phyloP scores from a whole-genome alignment of 2,888 invertebrate genomes.

The Rhimphoctona megacephalus region DNA sequence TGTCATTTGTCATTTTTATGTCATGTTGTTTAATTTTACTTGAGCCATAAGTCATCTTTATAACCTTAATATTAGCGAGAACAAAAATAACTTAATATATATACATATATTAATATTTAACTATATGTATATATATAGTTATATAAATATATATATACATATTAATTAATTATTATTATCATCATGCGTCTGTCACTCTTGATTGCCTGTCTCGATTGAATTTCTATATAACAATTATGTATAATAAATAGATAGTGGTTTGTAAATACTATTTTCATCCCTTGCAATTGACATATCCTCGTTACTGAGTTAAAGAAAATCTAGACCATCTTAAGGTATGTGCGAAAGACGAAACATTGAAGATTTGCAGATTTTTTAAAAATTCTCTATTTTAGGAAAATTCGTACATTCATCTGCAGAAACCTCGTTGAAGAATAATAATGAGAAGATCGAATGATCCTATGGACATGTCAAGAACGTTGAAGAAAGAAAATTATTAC shows the following conservation, averaged over 20 bases:
- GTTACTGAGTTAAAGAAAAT: slow-evolving; percentile 3
- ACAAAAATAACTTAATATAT: slow-evolving; percentile 67
- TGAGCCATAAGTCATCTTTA: slow-evolving; percentile 79
- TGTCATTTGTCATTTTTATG: slow-evolving; percentile 82
- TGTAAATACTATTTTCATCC: slow-evolving; percentile 67
- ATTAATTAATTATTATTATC: slow-evolving; percentile 59
- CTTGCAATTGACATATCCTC: not conserved
- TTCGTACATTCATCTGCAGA: not conserved
- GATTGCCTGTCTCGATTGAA: slow-evolving; percentile 75
- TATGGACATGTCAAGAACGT: slow-evolving; percentile 69
- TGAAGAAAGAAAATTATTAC: slow-evolving; percentile 62
- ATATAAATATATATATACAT: not conserved
- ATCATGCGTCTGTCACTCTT: slow-evolving; percentile 71
- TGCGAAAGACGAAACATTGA: not conserved
- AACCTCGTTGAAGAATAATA: slow-evolving; percentile 32
- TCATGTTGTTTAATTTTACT: slow-evolving; percentile 82
- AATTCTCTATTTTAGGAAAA: not conserved
- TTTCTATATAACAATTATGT: slow-evolving; percentile 73
- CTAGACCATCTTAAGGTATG: not conserved
- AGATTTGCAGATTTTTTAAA: not conserved
- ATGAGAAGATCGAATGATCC: slow-evolving; percentile 12
- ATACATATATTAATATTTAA: slow-evolving; percentile 2
- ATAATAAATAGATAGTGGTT: slow-evolving; percentile 78
- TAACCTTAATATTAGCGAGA: slow-evolving; percentile 76
- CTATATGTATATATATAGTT: not conserved